These are phyloP conservation scores for Phylloscopus whistleri DNA, from an alignment of 2,113 vertebrate species.

Conservation along the genomic window DNA sequence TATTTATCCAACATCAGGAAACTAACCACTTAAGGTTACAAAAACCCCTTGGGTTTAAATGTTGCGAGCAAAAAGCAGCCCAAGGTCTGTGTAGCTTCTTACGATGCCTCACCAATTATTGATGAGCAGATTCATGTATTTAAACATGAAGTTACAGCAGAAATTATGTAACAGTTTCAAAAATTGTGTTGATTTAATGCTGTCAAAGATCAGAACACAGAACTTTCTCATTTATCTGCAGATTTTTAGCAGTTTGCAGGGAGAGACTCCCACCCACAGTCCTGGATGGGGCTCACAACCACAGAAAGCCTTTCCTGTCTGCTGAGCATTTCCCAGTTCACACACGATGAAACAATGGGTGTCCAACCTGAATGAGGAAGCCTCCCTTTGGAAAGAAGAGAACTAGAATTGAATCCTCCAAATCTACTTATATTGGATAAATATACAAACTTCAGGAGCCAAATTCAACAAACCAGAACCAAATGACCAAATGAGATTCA, in stretches of 20 bases:
- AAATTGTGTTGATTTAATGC: neutral
- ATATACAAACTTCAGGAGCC: neutral
- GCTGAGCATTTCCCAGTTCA: neutral
- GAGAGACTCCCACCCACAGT: neutral
- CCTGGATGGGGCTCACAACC: neutral
- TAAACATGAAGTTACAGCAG: neutral
- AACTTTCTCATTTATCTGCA: neutral
- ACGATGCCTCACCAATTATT: neutral
- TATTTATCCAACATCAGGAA: neutral
- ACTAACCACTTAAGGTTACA: neutral
- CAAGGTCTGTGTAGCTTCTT: neutral
- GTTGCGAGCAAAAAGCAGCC: neutral
- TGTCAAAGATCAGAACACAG: neutral
- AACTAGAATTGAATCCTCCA: neutral
- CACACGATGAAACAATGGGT: neutral
- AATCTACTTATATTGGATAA: neutral
- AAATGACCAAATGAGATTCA: neutral
- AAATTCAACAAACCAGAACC: neutral
- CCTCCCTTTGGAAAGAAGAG: neutral
- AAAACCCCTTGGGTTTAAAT: neutral
- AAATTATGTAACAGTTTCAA: neutral
- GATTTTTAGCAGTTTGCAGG: neutral
- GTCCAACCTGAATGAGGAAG: neutral
- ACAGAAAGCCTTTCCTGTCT: neutral
- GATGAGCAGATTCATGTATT: neutral